Evolutionary conservation across 2,888 invertebrate species (phyloP).

Genomic region (Trachelus stipa): DNA sequence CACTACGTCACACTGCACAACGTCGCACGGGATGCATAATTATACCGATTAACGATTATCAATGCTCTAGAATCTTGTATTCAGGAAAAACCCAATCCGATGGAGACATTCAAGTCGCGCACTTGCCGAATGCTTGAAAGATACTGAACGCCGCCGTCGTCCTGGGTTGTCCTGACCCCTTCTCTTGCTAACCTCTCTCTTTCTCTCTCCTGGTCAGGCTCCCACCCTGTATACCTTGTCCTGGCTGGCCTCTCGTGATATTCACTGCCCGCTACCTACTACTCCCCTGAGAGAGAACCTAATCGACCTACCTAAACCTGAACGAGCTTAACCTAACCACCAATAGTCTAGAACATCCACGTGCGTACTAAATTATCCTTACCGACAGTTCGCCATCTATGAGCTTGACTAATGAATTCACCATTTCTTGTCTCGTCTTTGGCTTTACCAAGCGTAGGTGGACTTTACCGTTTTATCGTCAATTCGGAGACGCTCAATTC

Average conservation of each 20-base stretch:
- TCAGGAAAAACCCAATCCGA: background rate
- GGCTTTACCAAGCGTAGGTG: background rate
- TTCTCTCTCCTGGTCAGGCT: conserved; percentile 12
- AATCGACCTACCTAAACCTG: background rate
- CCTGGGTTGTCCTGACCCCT: conserved; percentile 6
- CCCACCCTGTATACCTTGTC: background rate
- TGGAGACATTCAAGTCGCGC: background rate
- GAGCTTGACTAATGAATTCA: background rate
- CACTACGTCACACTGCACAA: background rate
- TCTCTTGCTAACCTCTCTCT: conserved; percentile 6
- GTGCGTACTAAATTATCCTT: background rate
- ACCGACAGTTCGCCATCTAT: background rate
- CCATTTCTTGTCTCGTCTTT: background rate
- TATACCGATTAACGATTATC: background rate
- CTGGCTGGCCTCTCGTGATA: background rate
- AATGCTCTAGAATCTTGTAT: background rate
- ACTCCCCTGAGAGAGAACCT: background rate
- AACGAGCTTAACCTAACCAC: background rate
- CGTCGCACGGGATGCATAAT: background rate
- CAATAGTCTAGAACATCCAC: background rate
- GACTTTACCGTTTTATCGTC: background rate
- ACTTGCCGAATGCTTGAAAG: background rate
- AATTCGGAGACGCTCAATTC: background rate
- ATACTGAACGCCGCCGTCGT: conserved; percentile 14
- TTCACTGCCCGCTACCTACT: background rate